These are phyloP conservation scores for Dinomys branickii DNA, from an alignment of 2,113 vertebrate species.

Conservation along the genomic window DNA sequence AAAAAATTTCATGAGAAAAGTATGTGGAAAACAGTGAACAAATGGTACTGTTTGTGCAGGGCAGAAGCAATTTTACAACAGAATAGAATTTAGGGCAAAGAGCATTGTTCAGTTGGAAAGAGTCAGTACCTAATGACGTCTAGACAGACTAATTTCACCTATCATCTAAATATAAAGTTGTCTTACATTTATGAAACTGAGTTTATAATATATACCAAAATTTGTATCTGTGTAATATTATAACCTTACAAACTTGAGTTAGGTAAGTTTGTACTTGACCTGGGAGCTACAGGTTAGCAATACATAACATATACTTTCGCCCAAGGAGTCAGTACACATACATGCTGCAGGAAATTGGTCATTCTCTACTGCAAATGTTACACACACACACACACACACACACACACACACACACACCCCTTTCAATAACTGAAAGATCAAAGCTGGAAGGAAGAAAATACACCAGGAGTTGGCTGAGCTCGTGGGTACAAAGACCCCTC, in stretches of 20 bases:
- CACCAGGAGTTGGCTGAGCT: accelerated
- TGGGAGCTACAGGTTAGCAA: background rate
- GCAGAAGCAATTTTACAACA: too few relatives aligned
- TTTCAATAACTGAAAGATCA: too few relatives aligned
- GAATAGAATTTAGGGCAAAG: background rate
- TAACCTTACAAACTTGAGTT: background rate
- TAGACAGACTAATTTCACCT: accelerated
- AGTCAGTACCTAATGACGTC: accelerated
- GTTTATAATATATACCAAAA: background rate
- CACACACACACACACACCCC: background rate
- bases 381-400: background rate
- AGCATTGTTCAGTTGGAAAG: too few relatives aligned
- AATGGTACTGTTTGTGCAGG: background rate
- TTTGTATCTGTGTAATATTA: background rate
- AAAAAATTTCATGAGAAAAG: background rate
- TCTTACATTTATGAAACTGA: background rate
- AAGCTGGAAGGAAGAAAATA: background rate
- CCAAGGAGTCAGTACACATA: background rate
- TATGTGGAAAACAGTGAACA: background rate
- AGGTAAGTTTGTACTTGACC: background rate
- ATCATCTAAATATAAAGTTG: background rate
- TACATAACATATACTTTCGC: background rate
- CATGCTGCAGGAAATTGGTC: background rate
- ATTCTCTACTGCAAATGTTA: background rate
- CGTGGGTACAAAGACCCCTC: accelerated